phyloP scores from a whole-genome alignment of 35 echinoderm and acorn worm species.

The Stichopus chloronotus region DNA sequence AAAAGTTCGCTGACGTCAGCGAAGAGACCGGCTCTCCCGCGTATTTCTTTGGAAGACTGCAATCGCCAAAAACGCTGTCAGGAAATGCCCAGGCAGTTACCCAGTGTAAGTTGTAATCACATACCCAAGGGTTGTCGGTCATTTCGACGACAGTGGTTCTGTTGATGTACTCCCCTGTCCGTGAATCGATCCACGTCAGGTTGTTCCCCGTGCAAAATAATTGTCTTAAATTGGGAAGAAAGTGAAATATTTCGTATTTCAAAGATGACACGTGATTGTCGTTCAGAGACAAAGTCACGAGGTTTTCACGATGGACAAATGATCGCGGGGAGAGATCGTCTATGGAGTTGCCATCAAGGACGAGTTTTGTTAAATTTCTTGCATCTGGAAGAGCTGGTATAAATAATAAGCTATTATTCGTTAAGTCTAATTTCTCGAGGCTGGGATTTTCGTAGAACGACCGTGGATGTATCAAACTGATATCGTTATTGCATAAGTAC shows the following conservation, averaged over 20 bases:
- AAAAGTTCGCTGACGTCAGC: neutral
- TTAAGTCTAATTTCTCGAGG: neutral
- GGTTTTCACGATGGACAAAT: neutral
- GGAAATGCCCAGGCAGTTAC: neutral
- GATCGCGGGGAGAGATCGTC: neutral
- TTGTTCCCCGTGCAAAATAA: neutral
- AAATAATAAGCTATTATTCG: neutral
- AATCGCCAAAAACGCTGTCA: neutral
- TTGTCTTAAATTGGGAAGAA: neutral
- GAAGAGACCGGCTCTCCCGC: neutral
- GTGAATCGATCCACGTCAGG: neutral
- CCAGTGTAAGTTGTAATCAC: slow-evolving; percentile 2
- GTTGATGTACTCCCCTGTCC: neutral
- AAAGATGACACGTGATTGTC: neutral
- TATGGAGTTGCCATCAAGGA: neutral
- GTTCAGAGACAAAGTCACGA: neutral
- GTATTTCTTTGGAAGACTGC: slow-evolving; percentile 7
- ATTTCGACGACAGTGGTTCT: neutral
- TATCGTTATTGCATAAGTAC: neutral
- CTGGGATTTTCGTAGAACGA: neutral
- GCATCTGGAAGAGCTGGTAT: neutral
- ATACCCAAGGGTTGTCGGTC: neutral
- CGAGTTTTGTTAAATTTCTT: neutral
- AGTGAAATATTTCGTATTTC: neutral
- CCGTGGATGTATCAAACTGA: neutral